Conservation (phyloP, 2,113 vertebrate genomes). For the Corvus hawaiiensis region DNA sequence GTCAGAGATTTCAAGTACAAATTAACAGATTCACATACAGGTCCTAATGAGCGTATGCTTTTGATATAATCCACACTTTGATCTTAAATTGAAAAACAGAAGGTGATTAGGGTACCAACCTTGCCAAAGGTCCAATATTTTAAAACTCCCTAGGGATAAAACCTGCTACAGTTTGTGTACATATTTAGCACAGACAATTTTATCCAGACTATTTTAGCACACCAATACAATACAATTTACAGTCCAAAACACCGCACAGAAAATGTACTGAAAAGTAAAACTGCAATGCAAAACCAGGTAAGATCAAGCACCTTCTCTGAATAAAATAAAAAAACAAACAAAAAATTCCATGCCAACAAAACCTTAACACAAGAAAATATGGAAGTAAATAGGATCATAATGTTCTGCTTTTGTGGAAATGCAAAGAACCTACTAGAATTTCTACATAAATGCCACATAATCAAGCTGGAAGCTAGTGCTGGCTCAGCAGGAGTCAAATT, state of each 20-base stretch:
- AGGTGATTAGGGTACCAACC: background rate
- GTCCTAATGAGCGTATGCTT: conserved; percentile 71
- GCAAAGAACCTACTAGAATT: background rate
- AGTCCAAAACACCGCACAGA: background rate
- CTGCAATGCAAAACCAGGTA: background rate
- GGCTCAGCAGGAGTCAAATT: background rate
- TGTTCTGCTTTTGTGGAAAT: background rate
- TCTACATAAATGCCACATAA: background rate
- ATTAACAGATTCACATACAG: conserved; percentile 71
- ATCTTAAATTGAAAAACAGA: conserved; percentile 45
- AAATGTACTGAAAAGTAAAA: background rate
- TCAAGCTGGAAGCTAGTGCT: background rate
- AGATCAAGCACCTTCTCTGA: background rate
- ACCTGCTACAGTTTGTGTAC: background rate
- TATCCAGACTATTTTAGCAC: background rate
- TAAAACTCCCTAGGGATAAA: background rate
- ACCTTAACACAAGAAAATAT: background rate
- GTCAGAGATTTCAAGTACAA: conserved; percentile 60
- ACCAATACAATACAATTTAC: background rate
- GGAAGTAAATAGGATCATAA: background rate
- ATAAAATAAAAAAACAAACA: background rate
- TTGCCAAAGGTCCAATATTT: background rate
- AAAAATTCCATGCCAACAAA: background rate
- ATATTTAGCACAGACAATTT: background rate
- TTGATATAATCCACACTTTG: conserved; percentile 60